phyloP scores from a whole-genome alignment of 2,797 vertebrate genomes.

The Myotis myotis region DNA sequence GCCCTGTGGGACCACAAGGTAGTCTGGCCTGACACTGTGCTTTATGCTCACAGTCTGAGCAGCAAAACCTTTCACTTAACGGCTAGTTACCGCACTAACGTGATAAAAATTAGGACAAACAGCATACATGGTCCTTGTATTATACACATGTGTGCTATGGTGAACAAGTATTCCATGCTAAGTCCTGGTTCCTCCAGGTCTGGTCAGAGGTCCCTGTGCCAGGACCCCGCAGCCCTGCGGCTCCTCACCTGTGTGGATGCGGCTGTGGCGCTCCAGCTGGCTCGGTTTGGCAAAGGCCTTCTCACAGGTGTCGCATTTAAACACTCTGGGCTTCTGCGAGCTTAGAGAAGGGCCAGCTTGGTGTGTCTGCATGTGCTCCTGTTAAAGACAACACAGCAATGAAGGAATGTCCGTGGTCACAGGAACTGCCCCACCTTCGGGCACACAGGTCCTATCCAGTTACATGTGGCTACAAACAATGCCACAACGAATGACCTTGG shows the following conservation, averaged over 20 bases:
- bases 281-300: constrained; percentile 98
- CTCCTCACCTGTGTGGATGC: constrained; percentile 94
- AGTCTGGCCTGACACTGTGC: neutral
- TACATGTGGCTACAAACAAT: neutral
- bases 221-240: neutral
- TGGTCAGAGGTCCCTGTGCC: no score
- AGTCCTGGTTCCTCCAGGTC: neutral
- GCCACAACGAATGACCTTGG: rapidly evolving
- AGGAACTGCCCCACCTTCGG: neutral
- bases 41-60: neutral
- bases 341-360: constrained; percentile 94
- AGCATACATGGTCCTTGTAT: no score
- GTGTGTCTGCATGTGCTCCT: constrained; percentile 95
- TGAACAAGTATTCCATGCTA: neutral
- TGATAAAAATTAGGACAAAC: neutral
- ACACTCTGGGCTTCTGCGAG: constrained; percentile 95
- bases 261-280: constrained; percentile 96
- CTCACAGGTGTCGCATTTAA: constrained; percentile 93
- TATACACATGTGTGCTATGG: neutral
- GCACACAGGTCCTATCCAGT: neutral
- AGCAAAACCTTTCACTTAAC: neutral
- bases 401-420: neutral
- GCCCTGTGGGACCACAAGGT: neutral
- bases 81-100: neutral
- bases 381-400: neutral